A percentile compares a stretch with the other conserved stretches of the same genome.
These are phyloP conservation scores for Drosophila sucinea DNA, from an alignment of 1,140 invertebrate species.

Conservation along the genomic window DNA sequence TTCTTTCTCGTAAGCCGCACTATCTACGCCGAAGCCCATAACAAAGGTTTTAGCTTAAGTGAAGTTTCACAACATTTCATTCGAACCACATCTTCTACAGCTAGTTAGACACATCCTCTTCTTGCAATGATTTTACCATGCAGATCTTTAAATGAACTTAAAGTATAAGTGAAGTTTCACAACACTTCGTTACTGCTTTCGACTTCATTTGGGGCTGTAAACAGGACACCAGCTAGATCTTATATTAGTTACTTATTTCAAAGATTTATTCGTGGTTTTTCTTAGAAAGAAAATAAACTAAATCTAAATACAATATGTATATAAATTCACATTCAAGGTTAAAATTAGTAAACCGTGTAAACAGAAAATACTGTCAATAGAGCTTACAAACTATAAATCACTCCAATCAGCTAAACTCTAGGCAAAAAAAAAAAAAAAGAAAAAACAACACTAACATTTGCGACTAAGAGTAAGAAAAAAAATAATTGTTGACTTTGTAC, in stretches of 20 bases:
- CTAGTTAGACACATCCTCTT: too few species aligned
- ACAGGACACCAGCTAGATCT: neutral
- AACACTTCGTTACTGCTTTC: neutral
- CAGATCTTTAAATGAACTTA: neutral
- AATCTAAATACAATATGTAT: constrained; percentile 21
- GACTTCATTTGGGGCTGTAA: neutral
- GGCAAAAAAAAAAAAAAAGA: constrained; percentile 6
- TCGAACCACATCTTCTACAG: too few species aligned
- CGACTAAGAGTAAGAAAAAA: constrained; percentile 38
- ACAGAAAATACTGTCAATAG: constrained; percentile 57
- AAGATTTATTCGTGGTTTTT: constrained; percentile 9
- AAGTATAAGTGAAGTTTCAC: too few species aligned
- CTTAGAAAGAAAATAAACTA: constrained; percentile 3
- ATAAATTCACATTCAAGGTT: constrained; percentile 51
- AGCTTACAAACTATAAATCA: constrained; percentile 66
- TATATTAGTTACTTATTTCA: constrained; percentile 18
- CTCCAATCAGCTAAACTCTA: constrained; percentile 59
- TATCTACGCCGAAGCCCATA: too few species aligned
- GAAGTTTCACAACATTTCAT: too few species aligned
- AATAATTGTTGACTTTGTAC: constrained; percentile 57
- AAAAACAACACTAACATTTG: constrained; percentile 31
- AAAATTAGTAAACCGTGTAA: constrained; percentile 53
- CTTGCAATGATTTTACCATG: too few species aligned
- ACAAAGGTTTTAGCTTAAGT: too few species aligned
- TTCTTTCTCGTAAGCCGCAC: too few species aligned